Evolutionary conservation across 1,140 invertebrate species (phyloP).

Genomic region (Pseudomyrmex gracilis): DNA sequence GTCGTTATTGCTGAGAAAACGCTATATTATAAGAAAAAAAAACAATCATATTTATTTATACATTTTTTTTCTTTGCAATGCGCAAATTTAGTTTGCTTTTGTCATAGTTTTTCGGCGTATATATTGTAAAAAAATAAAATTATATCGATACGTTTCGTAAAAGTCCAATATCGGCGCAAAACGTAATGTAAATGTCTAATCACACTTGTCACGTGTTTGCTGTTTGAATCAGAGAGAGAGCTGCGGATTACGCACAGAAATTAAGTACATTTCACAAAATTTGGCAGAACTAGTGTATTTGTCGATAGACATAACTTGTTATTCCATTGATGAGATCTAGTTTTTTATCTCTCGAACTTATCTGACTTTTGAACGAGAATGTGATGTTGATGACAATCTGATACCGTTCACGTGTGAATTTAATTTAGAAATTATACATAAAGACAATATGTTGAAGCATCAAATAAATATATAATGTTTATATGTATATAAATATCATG

Average conservation of each 20-base stretch:
- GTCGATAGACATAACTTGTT: background rate
- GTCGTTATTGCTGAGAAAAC: constrained; percentile 32
- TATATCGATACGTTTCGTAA: background rate
- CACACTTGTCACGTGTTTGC: background rate
- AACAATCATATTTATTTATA: constrained; percentile 40
- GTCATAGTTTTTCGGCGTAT: constrained; percentile 24
- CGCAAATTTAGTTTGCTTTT: constrained; percentile 55
- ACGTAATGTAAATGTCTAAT: background rate
- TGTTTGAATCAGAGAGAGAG: background rate
- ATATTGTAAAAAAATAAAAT: no score
- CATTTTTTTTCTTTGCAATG: constrained; percentile 33
- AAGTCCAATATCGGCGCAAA: constrained; percentile 9
- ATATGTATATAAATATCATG: constrained; percentile 56
- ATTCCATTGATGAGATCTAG: background rate
- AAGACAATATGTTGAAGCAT: constrained; percentile 27
- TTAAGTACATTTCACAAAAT: background rate
- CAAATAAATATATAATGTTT: background rate
- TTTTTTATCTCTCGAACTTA: background rate
- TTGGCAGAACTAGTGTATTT: background rate
- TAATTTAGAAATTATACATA: constrained; percentile 2
- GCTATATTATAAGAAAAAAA: constrained; percentile 24
- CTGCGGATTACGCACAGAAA: background rate
- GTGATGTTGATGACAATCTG: background rate
- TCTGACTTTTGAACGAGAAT: background rate
- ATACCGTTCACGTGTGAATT: constrained; percentile 15